Base-by-base conservation (phyloP, 2,888 invertebrate species). In the Machimus rusticus region DNA sequence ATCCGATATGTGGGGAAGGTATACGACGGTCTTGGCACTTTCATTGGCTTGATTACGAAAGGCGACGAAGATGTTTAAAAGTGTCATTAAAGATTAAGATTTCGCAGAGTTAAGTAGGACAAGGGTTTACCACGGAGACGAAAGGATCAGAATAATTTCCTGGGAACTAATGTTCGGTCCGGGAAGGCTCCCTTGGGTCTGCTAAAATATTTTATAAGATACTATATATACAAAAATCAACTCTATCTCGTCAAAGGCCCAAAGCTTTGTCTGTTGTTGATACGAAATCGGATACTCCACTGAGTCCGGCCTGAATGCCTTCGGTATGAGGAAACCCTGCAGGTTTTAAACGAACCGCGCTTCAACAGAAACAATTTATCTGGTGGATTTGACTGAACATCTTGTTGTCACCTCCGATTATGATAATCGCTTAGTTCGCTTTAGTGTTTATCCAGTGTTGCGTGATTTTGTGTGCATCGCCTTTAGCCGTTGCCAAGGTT, bases 321-420 rank as follows among this genome's bases (percentile, higher is more conserved):
- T 37, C 28, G 34, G 12, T 46, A 76, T 74, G 46, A 43, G 46
- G 46, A 86, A 66, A 66, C 19, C 66, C 66, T 66, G 74, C 31
- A 51, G 74, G 19, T 43, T 46, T 74, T 46, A 34, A 46, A 76
- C 31, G 55, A 77, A 34, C 55, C 51, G 77, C 77, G 43, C 86
- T 78, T 86, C 76, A 78, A 81, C 86, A 77, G 87, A 86, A 88
- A 88, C 87, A 87, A 87, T 88, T 88, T 88, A 88, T 88, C 84
- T 23, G 77, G 19, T 57, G 86, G 86, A 87, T 88, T 88, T 86
- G 87, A 87, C 82, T 87, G 78, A 88, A 88, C 88, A 88, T 88
- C 87, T 88, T 88, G 88, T 88, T 88, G 88, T 88, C 88, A 88
- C 88, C 88, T 88, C 88, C 86, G 88, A 88, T 88, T 88, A 88